Conservation (phyloP, 2,797 vertebrate genomes). For the Lagodon rhomboides region DNA sequence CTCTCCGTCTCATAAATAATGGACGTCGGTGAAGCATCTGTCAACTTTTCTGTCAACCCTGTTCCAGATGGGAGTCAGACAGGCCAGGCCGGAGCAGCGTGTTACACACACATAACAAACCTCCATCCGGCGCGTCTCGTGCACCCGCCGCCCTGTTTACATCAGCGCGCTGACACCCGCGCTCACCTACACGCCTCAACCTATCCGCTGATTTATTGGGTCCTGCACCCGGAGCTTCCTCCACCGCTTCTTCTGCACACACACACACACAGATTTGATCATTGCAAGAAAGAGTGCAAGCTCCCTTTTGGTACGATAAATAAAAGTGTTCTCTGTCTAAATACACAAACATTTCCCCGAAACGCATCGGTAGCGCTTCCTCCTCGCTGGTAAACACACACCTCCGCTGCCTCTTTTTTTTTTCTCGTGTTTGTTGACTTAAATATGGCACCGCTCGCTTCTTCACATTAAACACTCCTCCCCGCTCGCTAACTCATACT, state of each 20-base stretch:
- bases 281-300: constrained; percentile 32
- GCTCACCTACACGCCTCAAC: constrained; percentile 70
- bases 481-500: constrained; percentile 32
- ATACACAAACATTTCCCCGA: constrained; percentile 26
- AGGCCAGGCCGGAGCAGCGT: constrained; percentile 62
- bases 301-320: constrained; percentile 63
- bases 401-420: constrained; percentile 33
- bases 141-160: constrained; percentile 68
- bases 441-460: constrained; percentile 48
- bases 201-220: constrained; percentile 68
- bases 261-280: constrained; percentile 48
- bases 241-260: constrained; percentile 6
- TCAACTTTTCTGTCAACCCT: constrained; percentile 79
- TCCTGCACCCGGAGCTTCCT: constrained; percentile 38
- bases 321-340: constrained; percentile 52
- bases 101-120: constrained; percentile 75
- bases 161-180: constrained; percentile 68
- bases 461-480: constrained; percentile 66
- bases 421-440: constrained; percentile 62
- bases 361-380: constrained; percentile 32
- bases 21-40: constrained; percentile 77
- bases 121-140: constrained; percentile 49
- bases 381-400: constrained; percentile 58
- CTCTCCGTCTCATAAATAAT: constrained; percentile 82
- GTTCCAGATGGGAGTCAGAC: constrained; percentile 78